Base-by-base conservation (phyloP, 1,140 invertebrate genomes). In the Atta cephalotes region DNA sequence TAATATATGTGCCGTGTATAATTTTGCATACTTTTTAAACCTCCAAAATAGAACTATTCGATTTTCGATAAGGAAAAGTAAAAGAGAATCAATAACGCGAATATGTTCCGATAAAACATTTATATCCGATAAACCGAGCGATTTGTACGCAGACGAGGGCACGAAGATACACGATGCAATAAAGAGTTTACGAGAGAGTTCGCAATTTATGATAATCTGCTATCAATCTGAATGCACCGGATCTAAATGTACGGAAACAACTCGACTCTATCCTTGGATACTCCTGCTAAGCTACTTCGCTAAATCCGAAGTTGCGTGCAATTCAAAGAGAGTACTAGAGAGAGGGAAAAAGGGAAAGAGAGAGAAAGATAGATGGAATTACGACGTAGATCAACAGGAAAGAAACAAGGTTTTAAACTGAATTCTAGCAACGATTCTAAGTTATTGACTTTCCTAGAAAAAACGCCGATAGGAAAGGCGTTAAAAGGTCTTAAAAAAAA, bases 231-330 rank as follows among this genome's bases (percentile, higher is more conserved):
- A 58, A 39, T 82, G 65, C 79, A n/a, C 28, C 35, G 25, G 25
- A 10, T 62, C 18, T 51, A 70, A 87, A 87, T 71, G 68, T 35
- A 65, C 21, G 28, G 35, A 58, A 87, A 56, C 51, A 53, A 74
- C 71, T 82, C 21, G 21, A 21, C 25, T 45, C 28, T 9, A 5
- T 51, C 45, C 77, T 51, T 31, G 31, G 53, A 78, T 79, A 56
- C 60, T 25, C 28, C 35, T n/a, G 71, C 60, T 86, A 81, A 88
- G 68, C 62, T 45, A 45, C 10, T 31, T 74, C 51, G 86, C 63
- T 78, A 72, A 89, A 86, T 87, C 70, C 39, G 49, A 80, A 74
- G n/a, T 80, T 74, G 51, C 56, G 72, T 65, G 63, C 16, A 31
- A 76, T 39, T 51, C n/a, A 62, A 76, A 53, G 39, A 39, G 10